Percentiles rank a stretch among this genome's conserved stretches.
Conservation (phyloP, 1,140 invertebrate species). For the Drosophila sucinea region DNA sequence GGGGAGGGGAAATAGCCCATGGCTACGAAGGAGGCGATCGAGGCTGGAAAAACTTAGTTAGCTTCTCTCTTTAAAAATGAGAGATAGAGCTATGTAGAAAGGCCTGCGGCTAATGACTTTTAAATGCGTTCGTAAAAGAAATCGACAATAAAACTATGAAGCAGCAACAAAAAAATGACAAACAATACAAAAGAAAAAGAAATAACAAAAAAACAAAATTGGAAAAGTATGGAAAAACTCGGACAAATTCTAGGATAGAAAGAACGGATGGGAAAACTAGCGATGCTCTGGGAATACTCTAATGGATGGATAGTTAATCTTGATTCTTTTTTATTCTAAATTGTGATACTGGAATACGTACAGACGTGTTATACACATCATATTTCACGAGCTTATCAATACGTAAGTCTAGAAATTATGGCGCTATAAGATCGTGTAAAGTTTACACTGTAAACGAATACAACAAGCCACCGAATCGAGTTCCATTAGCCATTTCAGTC, state of each 20-base stretch:
- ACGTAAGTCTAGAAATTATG: not conserved
- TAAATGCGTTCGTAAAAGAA: slow-evolving; percentile 62
- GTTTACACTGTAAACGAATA: not conserved
- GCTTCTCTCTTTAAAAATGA: slow-evolving; percentile 10
- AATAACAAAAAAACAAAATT: slow-evolving; percentile 16
- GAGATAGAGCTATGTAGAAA: slow-evolving; percentile 5
- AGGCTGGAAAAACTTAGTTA: slow-evolving; percentile 3
- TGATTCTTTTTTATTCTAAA: not conserved
- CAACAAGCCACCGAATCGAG: not conserved
- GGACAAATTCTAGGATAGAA: not conserved
- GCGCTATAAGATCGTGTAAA: not conserved
- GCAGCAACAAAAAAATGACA: slow-evolving; percentile 14
- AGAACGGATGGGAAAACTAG: not conserved
- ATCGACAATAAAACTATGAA: slow-evolving; percentile 33
- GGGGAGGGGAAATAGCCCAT: slow-evolving; percentile 14
- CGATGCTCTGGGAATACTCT: no score
- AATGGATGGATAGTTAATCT: no score
- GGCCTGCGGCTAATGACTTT: slow-evolving; percentile 75
- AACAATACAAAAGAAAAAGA: slow-evolving; percentile 33
- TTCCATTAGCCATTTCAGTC: not conserved
- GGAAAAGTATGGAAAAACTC: slow-evolving; percentile 1
- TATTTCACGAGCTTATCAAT: no score
- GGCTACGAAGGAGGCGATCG: not conserved
- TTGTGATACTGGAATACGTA: no score
- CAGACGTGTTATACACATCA: no score